Evolutionary conservation across 2,888 invertebrate species (phyloP).

Genomic region (Drosophila prolongata): DNA sequence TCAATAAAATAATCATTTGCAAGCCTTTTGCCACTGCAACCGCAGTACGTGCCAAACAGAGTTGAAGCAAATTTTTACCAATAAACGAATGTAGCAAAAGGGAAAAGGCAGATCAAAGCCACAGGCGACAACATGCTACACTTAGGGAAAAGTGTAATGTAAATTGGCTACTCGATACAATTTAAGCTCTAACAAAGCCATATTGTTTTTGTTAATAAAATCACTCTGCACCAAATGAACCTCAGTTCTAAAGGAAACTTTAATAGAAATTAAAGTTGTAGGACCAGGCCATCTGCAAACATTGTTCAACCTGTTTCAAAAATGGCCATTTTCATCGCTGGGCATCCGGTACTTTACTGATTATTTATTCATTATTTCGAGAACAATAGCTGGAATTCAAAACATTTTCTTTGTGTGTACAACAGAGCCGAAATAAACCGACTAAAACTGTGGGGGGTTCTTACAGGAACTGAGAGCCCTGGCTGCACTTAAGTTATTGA

Average conservation of each 20-base stretch:
- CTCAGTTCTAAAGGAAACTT: too few species aligned
- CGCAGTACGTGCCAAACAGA: slow-evolving; percentile 70
- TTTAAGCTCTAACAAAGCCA: too few species aligned
- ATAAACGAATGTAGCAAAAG: slow-evolving; percentile 43
- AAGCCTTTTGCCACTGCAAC: slow-evolving; percentile 63
- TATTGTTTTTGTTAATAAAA: too few species aligned
- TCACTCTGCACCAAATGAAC: too few species aligned
- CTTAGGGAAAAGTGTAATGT: not conserved
- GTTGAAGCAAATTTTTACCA: slow-evolving; percentile 58
- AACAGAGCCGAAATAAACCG: slow-evolving; percentile 10
- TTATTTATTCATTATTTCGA: not conserved
- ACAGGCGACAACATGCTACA: slow-evolving; percentile 24
- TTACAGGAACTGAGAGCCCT: slow-evolving; percentile 20
- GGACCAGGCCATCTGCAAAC: too few species aligned
- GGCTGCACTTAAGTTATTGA: slow-evolving; percentile 73
- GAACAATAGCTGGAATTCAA: not conserved
- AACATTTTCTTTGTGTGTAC: slow-evolving; percentile 12
- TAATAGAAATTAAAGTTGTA: too few species aligned
- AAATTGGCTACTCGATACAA: not conserved
- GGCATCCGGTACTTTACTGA: not conserved
- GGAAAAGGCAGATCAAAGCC: slow-evolving; percentile 29
- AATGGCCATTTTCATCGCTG: too few species aligned
- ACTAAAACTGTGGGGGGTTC: slow-evolving; percentile 16
- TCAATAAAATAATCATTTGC: slow-evolving; percentile 77
- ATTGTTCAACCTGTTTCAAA: too few species aligned